These are phyloP conservation scores for Coronaproctus castanopsis DNA, from an alignment of 2,888 invertebrate species.

Conservation along the genomic window DNA sequence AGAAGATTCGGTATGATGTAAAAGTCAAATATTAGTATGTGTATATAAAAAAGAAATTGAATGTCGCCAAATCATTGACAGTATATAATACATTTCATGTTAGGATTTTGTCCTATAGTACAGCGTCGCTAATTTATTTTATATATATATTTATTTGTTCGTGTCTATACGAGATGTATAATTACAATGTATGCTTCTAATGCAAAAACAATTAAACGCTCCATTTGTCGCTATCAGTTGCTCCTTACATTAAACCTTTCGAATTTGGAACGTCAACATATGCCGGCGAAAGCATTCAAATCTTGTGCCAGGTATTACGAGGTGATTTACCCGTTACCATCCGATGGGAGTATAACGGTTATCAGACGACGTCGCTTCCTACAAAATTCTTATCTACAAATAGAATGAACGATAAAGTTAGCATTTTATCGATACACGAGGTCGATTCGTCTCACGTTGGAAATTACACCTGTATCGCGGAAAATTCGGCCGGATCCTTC, in stretches of 20 bases:
- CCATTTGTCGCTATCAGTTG: too few species aligned
- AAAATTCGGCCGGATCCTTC: slow-evolving; percentile 22
- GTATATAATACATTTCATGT: too few species aligned
- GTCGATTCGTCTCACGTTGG: slow-evolving; percentile 37
- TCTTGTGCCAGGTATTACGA: slow-evolving; percentile 34
- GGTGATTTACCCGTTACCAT: slow-evolving; percentile 25
- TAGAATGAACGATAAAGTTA: slow-evolving; percentile 47
- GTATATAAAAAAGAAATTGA: too few species aligned
- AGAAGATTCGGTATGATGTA: too few species aligned
- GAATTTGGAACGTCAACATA: slow-evolving; percentile 46
- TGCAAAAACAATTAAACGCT: too few species aligned
- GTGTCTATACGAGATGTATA: too few species aligned
- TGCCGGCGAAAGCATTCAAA: slow-evolving; percentile 35
- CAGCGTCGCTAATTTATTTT: too few species aligned
- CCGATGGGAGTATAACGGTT: slow-evolving; percentile 25
- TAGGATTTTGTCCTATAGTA: too few species aligned
- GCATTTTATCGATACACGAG: slow-evolving; percentile 39
- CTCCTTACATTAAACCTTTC: slow-evolving; percentile 58
- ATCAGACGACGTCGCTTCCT: slow-evolving; percentile 13
- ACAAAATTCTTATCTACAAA: slow-evolving; percentile 25
- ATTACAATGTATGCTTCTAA: too few species aligned
- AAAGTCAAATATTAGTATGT: too few species aligned
- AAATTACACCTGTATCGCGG: slow-evolving; percentile 27
- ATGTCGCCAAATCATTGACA: too few species aligned
- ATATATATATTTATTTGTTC: too few species aligned